Conservation (phyloP, 2,797 vertebrate genomes). For the Sebastes dallii region DNA sequence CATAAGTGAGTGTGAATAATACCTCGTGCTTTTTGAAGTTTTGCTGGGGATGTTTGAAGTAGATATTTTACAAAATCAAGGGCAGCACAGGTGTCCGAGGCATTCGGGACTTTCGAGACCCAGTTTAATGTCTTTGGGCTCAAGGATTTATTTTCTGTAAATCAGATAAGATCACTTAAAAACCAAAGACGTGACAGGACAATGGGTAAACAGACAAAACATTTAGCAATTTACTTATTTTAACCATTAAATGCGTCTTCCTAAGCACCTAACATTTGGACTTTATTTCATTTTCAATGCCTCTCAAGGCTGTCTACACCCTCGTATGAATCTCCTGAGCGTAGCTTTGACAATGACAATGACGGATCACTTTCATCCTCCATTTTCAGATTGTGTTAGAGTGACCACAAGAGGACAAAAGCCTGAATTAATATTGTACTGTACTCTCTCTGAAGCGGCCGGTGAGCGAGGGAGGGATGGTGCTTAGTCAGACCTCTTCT, state of each 20-base stretch:
- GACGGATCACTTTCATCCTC: conserved; percentile 45
- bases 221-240: neutral
- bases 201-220: neutral
- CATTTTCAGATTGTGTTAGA: conserved; percentile 71
- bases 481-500: neutral
- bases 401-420: conserved; percentile 79
- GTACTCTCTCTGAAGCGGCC: conserved; percentile 3
- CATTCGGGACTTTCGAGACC: neutral
- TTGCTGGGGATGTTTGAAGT: neutral
- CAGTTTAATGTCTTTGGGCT: neutral
- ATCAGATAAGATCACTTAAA: neutral
- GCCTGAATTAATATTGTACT: conserved; percentile 56
- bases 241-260: neutral
- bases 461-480: neutral
- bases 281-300: neutral
- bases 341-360: neutral
- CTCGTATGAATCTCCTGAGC: neutral
- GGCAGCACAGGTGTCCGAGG: neutral
- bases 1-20: conserved; percentile 23
- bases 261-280: neutral
- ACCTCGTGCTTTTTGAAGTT: neutral
- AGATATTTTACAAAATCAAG: neutral
- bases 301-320: neutral
- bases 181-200: neutral
- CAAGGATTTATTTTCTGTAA: neutral